phyloP scores from a whole-genome alignment of 1,140 invertebrate genomes.

The Dufourea novaeangliae region DNA sequence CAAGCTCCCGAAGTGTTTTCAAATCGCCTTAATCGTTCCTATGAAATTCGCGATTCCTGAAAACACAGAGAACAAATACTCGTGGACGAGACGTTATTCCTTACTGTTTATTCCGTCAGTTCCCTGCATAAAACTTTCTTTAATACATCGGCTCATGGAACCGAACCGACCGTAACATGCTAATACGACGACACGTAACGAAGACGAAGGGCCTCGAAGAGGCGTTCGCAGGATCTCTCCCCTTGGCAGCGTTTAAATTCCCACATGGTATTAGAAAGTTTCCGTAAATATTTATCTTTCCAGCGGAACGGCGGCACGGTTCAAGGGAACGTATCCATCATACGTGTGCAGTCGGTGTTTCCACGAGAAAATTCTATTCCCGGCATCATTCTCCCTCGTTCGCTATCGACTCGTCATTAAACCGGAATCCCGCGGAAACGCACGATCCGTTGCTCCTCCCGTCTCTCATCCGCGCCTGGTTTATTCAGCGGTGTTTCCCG shows the following conservation, averaged over 20 bases:
- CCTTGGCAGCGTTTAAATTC: constrained; percentile 9
- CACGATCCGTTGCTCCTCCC: too few relatives aligned
- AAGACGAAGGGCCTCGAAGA: neutral
- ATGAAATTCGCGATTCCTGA: too few relatives aligned
- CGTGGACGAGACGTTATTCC: too few relatives aligned
- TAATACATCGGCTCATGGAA: constrained; percentile 5
- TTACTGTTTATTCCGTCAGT: neutral
- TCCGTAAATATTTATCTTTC: neutral
- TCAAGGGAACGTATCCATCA: neutral
- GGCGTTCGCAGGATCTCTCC: neutral
- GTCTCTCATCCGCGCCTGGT: too few relatives aligned
- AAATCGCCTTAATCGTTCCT: too few relatives aligned
- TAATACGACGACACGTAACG: neutral
- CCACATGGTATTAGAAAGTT: neutral
- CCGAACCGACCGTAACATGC: neutral
- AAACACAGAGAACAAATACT: too few relatives aligned
- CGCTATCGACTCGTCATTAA: neutral
- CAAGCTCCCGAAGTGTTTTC: too few relatives aligned
- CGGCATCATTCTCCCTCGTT: too few relatives aligned
- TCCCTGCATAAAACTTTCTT: constrained; percentile 22
- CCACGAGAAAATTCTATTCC: neutral
- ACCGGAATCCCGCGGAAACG: neutral
- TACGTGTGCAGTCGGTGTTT: neutral
- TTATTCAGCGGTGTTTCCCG: too few relatives aligned
- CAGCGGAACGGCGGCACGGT: neutral